A percentile compares a stretch with the other conserved stretches of the same genome.
phyloP scores from a whole-genome alignment of 2,113 vertebrate species.

The Amblyopsis rosae region DNA sequence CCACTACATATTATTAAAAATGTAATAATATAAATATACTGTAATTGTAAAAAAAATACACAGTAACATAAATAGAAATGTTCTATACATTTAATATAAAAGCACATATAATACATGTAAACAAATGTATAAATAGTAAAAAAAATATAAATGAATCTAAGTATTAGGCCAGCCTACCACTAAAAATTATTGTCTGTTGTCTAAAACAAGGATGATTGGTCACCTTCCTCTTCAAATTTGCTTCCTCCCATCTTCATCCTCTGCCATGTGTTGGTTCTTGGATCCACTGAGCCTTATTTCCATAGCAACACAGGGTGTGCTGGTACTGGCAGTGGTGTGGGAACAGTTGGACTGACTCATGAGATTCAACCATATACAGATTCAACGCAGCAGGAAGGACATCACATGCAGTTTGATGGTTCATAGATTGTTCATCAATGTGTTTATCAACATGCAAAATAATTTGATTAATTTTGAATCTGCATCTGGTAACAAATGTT shows the following conservation, averaged over 20 bases:
- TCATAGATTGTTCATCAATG: too few relatives aligned
- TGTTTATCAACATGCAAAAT: too few relatives aligned
- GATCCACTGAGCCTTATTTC: constrained; percentile 14
- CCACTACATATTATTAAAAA: too few relatives aligned
- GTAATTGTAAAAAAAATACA: too few relatives aligned
- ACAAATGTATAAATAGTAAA: too few relatives aligned
- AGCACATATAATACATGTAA: too few relatives aligned
- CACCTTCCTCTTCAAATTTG: constrained; percentile 31
- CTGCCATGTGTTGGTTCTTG: constrained; percentile 16
- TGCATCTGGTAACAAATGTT: constrained; percentile 16
- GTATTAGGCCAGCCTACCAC: constrained; percentile 29
- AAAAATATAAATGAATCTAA: constrained; percentile 31
- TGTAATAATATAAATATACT: too few relatives aligned
- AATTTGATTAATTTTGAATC: constrained; percentile 2
- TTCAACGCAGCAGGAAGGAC: constrained; percentile 11
- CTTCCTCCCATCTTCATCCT: not conserved
- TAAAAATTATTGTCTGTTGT: too few relatives aligned
- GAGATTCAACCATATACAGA: constrained; percentile 25
- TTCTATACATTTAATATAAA: too few relatives aligned
- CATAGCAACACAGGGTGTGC: not conserved
- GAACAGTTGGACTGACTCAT: constrained; percentile 32
- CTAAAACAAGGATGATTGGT: not conserved
- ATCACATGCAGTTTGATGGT: not conserved
- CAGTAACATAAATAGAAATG: too few relatives aligned
- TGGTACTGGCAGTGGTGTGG: not conserved